Percentiles rank a stretch among this genome's conserved stretches.
These are phyloP conservation scores for Ochropleura plecta DNA, from an alignment of 2,888 invertebrate genomes.

Conservation along the genomic window DNA sequence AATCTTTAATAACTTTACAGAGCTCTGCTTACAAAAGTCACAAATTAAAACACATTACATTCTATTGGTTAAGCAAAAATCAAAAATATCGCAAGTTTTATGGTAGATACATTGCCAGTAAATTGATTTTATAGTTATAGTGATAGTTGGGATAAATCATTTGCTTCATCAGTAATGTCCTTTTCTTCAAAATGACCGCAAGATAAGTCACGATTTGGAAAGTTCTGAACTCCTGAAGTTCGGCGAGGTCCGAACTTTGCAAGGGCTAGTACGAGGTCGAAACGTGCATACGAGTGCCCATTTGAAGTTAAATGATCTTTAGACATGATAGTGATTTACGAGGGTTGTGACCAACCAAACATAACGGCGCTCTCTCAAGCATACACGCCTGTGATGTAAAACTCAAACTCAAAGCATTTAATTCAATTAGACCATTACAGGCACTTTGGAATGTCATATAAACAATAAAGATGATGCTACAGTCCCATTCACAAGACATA, in stretches of 20 bases:
- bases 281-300: constrained; percentile 1
- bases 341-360: neutral
- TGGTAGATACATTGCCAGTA: neutral
- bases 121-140: neutral
- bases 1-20: neutral
- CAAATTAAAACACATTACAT: neutral
- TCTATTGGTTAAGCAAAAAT: neutral
- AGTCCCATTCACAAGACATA: too few relatives aligned
- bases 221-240: neutral
- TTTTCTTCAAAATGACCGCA: neutral
- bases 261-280: neutral
- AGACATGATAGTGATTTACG: constrained; percentile 1
- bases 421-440: too few relatives aligned
- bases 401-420: too few relatives aligned
- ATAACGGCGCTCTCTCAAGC: neutral
- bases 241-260: neutral
- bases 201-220: constrained; percentile 5
- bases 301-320: constrained; percentile 1
- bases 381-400: neutral
- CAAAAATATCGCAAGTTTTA: neutral
- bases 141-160: neutral
- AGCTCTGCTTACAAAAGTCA: neutral
- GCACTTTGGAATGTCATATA: too few relatives aligned
- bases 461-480: too few relatives aligned
- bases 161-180: neutral